Evolutionary conservation across 2,113 vertebrate genomes (phyloP), one percentile per base, ranked within the genome.

Genomic region (Leptocoma aspasia): DNA sequence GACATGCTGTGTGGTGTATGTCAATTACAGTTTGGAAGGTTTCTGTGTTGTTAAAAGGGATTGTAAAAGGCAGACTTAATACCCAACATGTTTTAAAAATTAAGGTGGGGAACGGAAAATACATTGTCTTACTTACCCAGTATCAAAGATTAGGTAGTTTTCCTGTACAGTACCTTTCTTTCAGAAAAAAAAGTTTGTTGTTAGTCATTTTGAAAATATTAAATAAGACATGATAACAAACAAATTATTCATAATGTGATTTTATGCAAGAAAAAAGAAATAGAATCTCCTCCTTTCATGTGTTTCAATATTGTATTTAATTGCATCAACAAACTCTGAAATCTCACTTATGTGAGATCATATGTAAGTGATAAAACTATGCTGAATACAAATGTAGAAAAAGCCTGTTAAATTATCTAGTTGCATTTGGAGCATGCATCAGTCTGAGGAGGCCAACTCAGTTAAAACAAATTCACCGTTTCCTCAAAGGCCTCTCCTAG

Each of bases 1-100:
- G 1, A 12, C 20, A 59, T 16, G 22, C 63, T 27, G 4, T 0
- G 0, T 41, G 21, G 4, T 6, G 11, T 10, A 18, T 65, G 18
- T n/a, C 73, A 85, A 64, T 65, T 30, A 33, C 6, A 80, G 6
- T 57, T 90, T 21, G 15, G 20, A 45, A 24, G 22, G 26, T 31
- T 78, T 49, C 65, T 73, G 7, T 2, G 9, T 18, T 73, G 14
- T 28, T 47, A 42, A 65, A 61, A 77, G 41, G 68, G 4, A 49
- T 14, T 52, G 5, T 10, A 64, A 77, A 73, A 91, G 13, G 7
- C 11, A 81, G 16, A 57, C 2, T 35, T 57, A 28, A 39, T 69
- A 60, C 39, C 4, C 13, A 78, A 50, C 7, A 31, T 27, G 30
- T 61, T 37, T 76, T 22, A 23, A 64, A 73, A 70, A 66, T 10